These are phyloP conservation scores for Heliothis subflexa DNA, from an alignment of 1,140 invertebrate genomes.

Conservation along the genomic window DNA sequence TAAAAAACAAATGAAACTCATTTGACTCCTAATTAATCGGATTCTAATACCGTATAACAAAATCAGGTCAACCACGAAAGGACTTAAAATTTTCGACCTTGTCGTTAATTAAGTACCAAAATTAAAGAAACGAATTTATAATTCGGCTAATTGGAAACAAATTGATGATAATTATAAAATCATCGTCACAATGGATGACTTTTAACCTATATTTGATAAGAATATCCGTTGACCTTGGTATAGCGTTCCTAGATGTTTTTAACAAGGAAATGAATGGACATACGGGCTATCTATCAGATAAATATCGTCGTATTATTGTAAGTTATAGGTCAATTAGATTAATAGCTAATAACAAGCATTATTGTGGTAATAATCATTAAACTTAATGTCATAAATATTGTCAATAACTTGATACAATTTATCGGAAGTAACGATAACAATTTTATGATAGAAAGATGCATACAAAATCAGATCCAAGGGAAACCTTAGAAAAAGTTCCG, in stretches of 20 bases:
- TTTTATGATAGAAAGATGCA: not conserved
- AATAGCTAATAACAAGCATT: not conserved
- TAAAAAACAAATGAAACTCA: too few relatives aligned
- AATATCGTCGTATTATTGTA: not conserved
- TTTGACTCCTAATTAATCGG: not conserved
- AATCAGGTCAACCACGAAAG: not conserved
- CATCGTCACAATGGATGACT: not conserved
- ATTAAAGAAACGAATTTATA: not conserved
- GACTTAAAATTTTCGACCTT: not conserved
- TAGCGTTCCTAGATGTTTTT: not conserved
- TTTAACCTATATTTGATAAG: not conserved
- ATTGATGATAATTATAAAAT: conserved; percentile 1
- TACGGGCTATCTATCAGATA: not conserved
- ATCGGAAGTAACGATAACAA: not conserved
- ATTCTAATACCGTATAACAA: not conserved
- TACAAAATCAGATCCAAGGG: not conserved
- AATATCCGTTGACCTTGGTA: not conserved
- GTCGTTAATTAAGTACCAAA: not conserved
- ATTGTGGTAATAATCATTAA: conserved; percentile 19
- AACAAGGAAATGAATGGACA: conserved; percentile 11
- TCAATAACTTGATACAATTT: not conserved
- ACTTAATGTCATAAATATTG: not conserved
- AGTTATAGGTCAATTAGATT: conserved; percentile 30
- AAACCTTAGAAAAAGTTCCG: too few relatives aligned
- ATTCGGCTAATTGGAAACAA: not conserved